Conservation (phyloP, 2,797 vertebrate species). For the Helarctos malayanus region DNA sequence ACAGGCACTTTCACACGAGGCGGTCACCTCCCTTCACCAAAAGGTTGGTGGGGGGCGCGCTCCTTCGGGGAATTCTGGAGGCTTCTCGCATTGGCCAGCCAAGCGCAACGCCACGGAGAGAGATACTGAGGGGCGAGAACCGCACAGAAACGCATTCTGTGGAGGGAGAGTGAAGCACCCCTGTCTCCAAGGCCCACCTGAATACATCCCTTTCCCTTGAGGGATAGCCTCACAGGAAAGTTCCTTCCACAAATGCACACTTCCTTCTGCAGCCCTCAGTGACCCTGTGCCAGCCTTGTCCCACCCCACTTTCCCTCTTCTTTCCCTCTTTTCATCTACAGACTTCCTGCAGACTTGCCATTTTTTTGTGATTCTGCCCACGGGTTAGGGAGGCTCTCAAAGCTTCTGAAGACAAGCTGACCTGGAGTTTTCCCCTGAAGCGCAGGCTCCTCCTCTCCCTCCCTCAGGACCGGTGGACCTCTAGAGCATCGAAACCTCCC, state of each 20-base stretch:
- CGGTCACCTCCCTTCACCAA: constrained; percentile 1
- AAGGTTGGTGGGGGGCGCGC: neutral
- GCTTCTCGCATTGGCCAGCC: constrained; percentile 24
- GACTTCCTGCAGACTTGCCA: neutral
- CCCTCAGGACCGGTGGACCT: neutral
- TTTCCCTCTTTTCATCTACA: neutral
- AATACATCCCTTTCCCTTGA: neutral
- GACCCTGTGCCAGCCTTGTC: neutral
- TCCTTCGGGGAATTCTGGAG: neutral
- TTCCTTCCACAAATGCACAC: neutral
- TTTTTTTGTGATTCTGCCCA: neutral
- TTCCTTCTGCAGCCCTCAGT: neutral
- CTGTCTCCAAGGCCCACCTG: neutral
- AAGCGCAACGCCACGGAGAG: neutral
- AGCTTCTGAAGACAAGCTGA: neutral
- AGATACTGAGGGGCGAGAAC: neutral
- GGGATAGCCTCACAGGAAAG: neutral
- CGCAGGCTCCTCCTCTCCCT: neutral
- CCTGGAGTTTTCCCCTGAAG: neutral
- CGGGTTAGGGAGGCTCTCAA: neutral
- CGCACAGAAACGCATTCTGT: neutral
- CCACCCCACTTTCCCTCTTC: neutral
- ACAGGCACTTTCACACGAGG: neutral
- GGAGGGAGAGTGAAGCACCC: neutral
- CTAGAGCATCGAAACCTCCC: neutral